phyloP scores from a whole-genome alignment of 2,888 invertebrate genomes.

The Arctia plantaginis region DNA sequence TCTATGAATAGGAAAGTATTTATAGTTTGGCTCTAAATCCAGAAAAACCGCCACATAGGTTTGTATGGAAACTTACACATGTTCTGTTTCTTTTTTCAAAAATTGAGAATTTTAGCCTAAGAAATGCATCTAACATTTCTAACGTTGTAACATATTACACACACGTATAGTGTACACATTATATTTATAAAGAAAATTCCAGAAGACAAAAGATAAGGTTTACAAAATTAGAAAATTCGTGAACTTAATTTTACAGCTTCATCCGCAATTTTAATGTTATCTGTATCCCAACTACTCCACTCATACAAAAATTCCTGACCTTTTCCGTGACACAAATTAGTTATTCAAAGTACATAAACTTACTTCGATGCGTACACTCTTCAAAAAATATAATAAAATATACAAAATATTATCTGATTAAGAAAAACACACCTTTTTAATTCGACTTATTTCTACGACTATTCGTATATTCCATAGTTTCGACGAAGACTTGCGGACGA shows the following conservation, averaged over 20 bases:
- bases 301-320: background rate
- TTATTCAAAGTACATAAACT: background rate
- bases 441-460: background rate
- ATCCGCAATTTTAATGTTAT: background rate
- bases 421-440: too few relatives aligned
- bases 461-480: slow-evolving; percentile 69
- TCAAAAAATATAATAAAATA: too few relatives aligned
- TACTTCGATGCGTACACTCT: background rate
- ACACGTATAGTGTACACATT: too few relatives aligned
- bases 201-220: too few relatives aligned
- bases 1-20: background rate
- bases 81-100: background rate
- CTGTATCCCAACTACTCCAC: background rate
- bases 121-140: too few relatives aligned
- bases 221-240: background rate
- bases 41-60: background rate
- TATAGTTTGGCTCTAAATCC: background rate
- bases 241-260: background rate
- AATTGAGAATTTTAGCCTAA: too few relatives aligned
- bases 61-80: background rate
- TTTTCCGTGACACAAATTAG: background rate
- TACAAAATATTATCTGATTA: background rate
- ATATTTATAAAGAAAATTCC: background rate
- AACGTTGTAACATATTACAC: too few relatives aligned
- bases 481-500: slow-evolving; percentile 89